Evolutionary conservation across 2,888 invertebrate species (phyloP).

Genomic region (Anarsia innoxiella): DNA sequence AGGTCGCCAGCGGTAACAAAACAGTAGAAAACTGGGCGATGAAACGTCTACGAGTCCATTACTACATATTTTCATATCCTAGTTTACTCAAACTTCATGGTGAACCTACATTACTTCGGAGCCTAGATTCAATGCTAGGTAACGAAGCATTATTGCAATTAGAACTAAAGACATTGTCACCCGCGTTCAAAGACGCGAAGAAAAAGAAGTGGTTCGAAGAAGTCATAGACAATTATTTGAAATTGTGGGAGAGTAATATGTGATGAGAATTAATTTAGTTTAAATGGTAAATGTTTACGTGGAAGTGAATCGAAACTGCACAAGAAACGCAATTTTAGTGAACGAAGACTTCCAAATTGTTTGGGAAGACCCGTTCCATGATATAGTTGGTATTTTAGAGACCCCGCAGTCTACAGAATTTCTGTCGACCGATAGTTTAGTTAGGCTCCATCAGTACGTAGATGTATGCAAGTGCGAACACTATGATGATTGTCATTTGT

Average conservation of each 20-base stretch:
- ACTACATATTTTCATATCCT: slow-evolving; percentile 88
- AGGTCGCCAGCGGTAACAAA: slow-evolving; percentile 85
- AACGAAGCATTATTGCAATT: slow-evolving; percentile 90
- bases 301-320: too few relatives aligned
- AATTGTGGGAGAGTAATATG: slow-evolving; percentile 93
- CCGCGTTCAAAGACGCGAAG: slow-evolving; percentile 83
- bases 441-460: too few relatives aligned
- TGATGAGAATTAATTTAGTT: slow-evolving; percentile 50
- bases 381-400: too few relatives aligned
- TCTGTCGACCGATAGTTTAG: too few relatives aligned
- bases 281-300: slow-evolving; percentile 16
- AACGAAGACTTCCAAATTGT: too few relatives aligned
- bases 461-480: too few relatives aligned
- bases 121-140: slow-evolving; percentile 81
- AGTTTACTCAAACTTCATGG: slow-evolving; percentile 88
- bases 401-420: too few relatives aligned
- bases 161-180: slow-evolving; percentile 85
- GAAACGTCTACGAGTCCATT: slow-evolving; percentile 80
- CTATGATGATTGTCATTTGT: slow-evolving; percentile 4
- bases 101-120: slow-evolving; percentile 81
- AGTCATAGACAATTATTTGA: slow-evolving; percentile 91
- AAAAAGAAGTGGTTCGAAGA: slow-evolving; percentile 91
- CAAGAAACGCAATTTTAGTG: too few relatives aligned
- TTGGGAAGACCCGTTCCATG: too few relatives aligned
- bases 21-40: slow-evolving; percentile 86